Base-by-base conservation (phyloP, 2,113 vertebrate species). In the Nibea coibor region DNA sequence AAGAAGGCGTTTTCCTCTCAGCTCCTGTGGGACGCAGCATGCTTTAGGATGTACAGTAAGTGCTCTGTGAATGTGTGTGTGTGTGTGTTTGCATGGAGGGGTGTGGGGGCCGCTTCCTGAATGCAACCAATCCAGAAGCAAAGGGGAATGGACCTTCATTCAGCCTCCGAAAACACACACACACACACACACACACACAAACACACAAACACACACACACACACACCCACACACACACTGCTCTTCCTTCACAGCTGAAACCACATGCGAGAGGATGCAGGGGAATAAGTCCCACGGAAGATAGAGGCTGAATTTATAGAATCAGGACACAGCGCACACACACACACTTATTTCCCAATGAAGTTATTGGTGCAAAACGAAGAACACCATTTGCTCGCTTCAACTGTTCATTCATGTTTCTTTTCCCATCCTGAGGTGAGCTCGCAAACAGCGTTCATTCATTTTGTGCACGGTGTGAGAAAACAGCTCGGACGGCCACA, bases 21-120 rank as follows among this genome's bases (percentile, higher is more conserved):
- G 68, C 85, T 90, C 92, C 92, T 75, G 73, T 24, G 91, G 91
- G 91, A 91, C 80, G 3, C 82, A 75, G 87, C 84, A 80, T 91
- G 89, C 80, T 90, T 87, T 78, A 91, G 90, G 91, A 93, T 92
- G 88, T 91, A 90, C 91, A 88, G 86, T 92, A 80, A 90, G 70
- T 89, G 82, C 75, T 82, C 54, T 89, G 70, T 89, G 75, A 45
- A 28, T 75, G 56, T 67, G 84, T 80, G 84, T 66, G 74, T 43
- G 51, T 50, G 64, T 48, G 72, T 66, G 87, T 57, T 72, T 47
- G 58, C 2, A 15, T 22, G 50, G n/a, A 67, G 28, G 65, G 72
- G 76, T 51, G 77, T 68, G 84, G 84, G 89, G 80, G 72, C 26
- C 58, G 24, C 70, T 89, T 92, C 91, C 89, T 91, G 82, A 88